Evolutionary conservation across 2,888 invertebrate species (phyloP).

Genomic region (Ectropis crepuscularia): DNA sequence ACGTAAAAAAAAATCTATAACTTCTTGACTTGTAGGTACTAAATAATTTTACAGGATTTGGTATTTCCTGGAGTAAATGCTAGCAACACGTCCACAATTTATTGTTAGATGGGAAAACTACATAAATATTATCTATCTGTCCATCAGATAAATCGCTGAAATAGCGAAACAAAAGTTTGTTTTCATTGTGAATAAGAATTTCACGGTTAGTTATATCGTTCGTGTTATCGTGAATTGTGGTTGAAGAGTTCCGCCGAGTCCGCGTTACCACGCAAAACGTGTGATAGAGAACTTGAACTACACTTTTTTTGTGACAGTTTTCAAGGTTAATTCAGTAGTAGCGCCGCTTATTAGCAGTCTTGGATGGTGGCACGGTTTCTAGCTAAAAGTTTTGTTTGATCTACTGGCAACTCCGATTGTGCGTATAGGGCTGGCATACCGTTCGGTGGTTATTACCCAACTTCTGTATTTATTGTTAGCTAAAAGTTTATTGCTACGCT

Average conservation of each 20-base stretch:
- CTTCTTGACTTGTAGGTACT: too few species aligned
- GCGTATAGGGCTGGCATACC: constrained; percentile 41
- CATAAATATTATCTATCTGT: constrained; percentile 11
- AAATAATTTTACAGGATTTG: too few species aligned
- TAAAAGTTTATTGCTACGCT: neutral
- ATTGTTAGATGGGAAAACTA: neutral
- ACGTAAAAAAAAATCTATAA: too few species aligned
- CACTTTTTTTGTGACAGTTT: too few species aligned
- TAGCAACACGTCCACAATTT: too few species aligned
- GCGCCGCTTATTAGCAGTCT: too few species aligned
- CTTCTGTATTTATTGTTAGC: constrained; percentile 1
- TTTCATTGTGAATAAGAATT: constrained; percentile 22
- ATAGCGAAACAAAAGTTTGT: constrained; percentile 12
- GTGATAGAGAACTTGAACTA: too few species aligned
- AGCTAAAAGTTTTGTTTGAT: constrained; percentile 50
- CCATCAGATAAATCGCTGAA: constrained; percentile 12
- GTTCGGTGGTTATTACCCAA: constrained; percentile 14
- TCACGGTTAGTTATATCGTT: constrained; percentile 43
- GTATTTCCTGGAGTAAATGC: too few species aligned
- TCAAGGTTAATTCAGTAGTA: too few species aligned
- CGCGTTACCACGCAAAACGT: too few species aligned
- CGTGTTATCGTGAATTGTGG: constrained; percentile 46
- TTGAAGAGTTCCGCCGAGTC: constrained; percentile 31
- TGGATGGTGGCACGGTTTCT: too few species aligned
- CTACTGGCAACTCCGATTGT: constrained; percentile 41